phyloP scores from a whole-genome alignment of 1,140 invertebrate genomes.

The Eufriesea mexicana region DNA sequence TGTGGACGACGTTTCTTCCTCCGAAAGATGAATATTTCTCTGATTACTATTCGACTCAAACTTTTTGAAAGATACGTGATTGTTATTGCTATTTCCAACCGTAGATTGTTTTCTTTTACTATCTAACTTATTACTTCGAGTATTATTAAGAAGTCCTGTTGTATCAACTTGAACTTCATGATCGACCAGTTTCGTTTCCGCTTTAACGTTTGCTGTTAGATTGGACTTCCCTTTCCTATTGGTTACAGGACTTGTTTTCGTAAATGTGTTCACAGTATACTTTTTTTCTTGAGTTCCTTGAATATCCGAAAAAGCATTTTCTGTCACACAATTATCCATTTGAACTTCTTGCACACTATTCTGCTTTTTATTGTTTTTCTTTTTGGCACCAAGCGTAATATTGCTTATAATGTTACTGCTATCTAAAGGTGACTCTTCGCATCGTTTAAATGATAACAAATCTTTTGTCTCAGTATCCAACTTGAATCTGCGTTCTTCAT shows the following conservation, averaged over 20 bases:
- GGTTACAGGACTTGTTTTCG: slow-evolving; percentile 67
- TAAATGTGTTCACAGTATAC: slow-evolving; percentile 40
- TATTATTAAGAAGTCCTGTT: slow-evolving; percentile 51
- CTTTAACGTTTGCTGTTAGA: slow-evolving; percentile 60
- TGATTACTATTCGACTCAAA: slow-evolving; percentile 74
- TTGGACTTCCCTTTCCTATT: slow-evolving; percentile 70
- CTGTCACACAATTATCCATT: slow-evolving; percentile 43
- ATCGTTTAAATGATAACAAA: slow-evolving; percentile 58
- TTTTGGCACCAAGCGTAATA: slow-evolving; percentile 29
- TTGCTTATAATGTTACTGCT: slow-evolving; percentile 55
- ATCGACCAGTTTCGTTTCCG: slow-evolving; percentile 70
- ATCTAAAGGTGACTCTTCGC: slow-evolving; percentile 47
- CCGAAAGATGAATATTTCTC: slow-evolving; percentile 79
- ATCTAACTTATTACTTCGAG: slow-evolving; percentile 66
- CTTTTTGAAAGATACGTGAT: slow-evolving; percentile 76
- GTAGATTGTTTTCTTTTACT: slow-evolving; percentile 71
- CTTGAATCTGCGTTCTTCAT: slow-evolving; percentile 76
- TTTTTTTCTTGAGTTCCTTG: slow-evolving; percentile 62
- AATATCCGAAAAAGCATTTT: slow-evolving; percentile 29
- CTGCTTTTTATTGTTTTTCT: slow-evolving; percentile 56
- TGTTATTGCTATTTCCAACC: slow-evolving; percentile 65
- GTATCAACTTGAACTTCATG: slow-evolving; percentile 62
- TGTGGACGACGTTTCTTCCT: slow-evolving; percentile 88
- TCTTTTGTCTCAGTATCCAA: slow-evolving; percentile 75
- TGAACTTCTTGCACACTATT: slow-evolving; percentile 50